Evolutionary conservation across 2,113 vertebrate genomes (phyloP), one percentile per base, ranked within the genome.

Genomic region (Brachyistius frenatus): DNA sequence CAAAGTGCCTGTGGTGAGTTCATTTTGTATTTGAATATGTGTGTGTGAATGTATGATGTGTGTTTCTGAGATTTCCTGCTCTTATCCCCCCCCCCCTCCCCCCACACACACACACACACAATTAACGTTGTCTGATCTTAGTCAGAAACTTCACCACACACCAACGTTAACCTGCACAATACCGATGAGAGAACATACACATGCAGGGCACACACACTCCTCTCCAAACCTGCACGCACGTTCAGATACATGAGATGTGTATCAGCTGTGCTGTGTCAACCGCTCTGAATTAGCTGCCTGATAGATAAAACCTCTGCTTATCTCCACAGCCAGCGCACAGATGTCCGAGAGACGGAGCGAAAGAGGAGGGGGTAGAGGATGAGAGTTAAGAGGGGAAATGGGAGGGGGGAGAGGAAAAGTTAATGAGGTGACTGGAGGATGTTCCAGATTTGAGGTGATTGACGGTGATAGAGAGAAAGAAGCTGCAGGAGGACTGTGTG

Each of bases 1-100:
- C 80, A 93, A 91, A 80, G 76, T 76, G 83, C 64, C 76, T 89
- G 75, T 78, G 54, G 81, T 88, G 80, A 58, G 75, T 86, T 84
- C 35, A 58, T 86, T 85, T 76, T 89, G 67, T 91, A 11, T 71
- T 52, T 44, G 3, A 50, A 32, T 66, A 46, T 76, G 57, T 56
- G 56, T 77, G 1, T 4, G 16, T 56, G 30, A 39, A 54, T 85
- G 54, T 47, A 1, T 80, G 63, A 39, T 58, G 57, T 76, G 55
- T 56, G 2, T 3, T 35, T 57, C 8, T 63, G n/a, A 33, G 49
- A 63, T 14, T 33, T 54, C 9, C 4, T 66, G 15, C 39, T 7
- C 7, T 41, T 4, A 3, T 49, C 4, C 46, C 14, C 2, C 46
- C 3, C 46, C 10, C 46, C 11, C 46, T 2, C 11, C 3, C 46